Conservation (phyloP, 2,888 invertebrate genomes). For the Crematogaster levior region DNA sequence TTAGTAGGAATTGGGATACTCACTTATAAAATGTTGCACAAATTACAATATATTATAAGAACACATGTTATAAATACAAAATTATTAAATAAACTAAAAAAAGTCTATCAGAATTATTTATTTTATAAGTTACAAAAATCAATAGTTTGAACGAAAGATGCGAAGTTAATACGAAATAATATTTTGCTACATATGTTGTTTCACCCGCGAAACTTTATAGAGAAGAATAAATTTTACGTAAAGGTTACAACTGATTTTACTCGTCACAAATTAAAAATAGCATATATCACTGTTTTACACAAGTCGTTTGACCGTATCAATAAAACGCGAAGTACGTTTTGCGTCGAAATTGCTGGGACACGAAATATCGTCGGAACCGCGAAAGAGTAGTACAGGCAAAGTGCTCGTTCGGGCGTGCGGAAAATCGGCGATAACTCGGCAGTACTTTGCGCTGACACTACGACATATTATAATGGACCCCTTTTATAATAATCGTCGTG, state of each 20-base stretch:
- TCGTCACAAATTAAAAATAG: not conserved
- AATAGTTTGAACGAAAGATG: not conserved
- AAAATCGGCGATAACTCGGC: constrained; percentile 58
- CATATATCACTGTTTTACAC: not conserved
- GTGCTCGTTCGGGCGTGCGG: constrained; percentile 50
- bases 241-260: not conserved
- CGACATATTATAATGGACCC: constrained; percentile 57
- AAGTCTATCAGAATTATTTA: not conserved
- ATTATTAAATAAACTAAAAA: not conserved
- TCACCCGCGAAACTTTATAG: not conserved
- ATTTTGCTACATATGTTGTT: not conserved
- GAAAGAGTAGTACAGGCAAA: constrained; percentile 37
- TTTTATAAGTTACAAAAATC: not conserved
- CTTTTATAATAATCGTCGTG: constrained; percentile 66
- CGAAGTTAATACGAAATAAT: not conserved
- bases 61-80: not conserved
- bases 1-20: not conserved
- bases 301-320: constrained; percentile 13
- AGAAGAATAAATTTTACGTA: not conserved
- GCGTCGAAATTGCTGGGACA: constrained; percentile 13
- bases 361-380: constrained; percentile 28
- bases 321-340: constrained; percentile 15
- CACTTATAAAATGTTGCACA: not conserved
- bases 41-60: not conserved
- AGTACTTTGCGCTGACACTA: constrained; percentile 57